phyloP scores from a whole-genome alignment of 2,888 invertebrate species.

The Branchipolynoe longqiensis region DNA sequence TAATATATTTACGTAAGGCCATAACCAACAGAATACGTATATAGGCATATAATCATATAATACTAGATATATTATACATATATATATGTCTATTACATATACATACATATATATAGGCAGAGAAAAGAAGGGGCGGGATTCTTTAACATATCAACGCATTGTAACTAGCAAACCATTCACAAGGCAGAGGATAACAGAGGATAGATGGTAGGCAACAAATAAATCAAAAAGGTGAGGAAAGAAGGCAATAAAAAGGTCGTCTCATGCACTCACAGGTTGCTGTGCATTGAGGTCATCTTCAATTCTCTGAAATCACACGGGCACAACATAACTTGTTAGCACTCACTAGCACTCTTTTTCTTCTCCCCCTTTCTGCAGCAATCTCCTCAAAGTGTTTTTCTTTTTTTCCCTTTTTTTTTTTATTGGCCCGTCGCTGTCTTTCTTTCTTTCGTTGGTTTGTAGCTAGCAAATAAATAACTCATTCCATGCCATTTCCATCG shows the following conservation, averaged over 20 bases:
- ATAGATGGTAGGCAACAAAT: conserved; percentile 34
- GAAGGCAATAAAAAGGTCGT: conserved; percentile 48
- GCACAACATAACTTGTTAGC: conserved; percentile 52
- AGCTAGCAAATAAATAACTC: background rate
- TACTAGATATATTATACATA: background rate
- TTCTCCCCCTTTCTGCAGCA: conserved; percentile 30
- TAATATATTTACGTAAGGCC: conserved; percentile 43
- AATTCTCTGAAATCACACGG: conserved; percentile 56
- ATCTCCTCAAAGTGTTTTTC: conserved; percentile 27
- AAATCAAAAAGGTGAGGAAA: conserved; percentile 26
- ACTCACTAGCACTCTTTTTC: conserved; percentile 41
- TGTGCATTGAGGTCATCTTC: conserved; percentile 56
- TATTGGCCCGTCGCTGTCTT: too few relatives aligned
- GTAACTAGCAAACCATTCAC: conserved; percentile 50
- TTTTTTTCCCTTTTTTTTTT: too few relatives aligned
- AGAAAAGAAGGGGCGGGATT: background rate
- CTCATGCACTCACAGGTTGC: conserved; percentile 58
- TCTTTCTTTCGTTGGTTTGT: background rate
- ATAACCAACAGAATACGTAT: conserved; percentile 25
- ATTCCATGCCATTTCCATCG: background rate
- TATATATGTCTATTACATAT: background rate
- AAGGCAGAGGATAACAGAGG: conserved; percentile 49
- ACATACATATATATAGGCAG: background rate
- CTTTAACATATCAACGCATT: conserved; percentile 8
- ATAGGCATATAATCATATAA: background rate